phyloP scores from a whole-genome alignment of 2,113 vertebrate genomes.

The Hylia prasina region DNA sequence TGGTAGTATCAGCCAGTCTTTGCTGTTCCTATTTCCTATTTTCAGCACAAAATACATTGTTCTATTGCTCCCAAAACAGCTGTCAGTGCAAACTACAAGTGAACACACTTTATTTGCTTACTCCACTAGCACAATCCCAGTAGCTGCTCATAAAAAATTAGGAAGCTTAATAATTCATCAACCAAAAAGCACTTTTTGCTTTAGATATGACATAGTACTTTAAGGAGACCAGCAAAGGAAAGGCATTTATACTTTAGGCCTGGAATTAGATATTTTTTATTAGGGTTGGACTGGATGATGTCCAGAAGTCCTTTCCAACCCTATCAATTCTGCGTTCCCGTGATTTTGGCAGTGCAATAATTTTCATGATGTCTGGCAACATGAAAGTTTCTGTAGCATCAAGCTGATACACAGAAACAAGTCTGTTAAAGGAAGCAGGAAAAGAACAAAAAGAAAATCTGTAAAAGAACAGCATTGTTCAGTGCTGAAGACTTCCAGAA shows the following conservation, averaged over 20 bases:
- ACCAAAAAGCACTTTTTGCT: background rate
- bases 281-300: background rate
- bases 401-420: background rate
- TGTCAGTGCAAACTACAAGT: background rate
- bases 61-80: constrained; percentile 11
- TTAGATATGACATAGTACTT: background rate
- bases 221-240: background rate
- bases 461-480: background rate
- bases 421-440: background rate
- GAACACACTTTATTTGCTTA: constrained; percentile 5
- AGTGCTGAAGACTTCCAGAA: background rate
- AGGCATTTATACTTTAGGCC: background rate
- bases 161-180: constrained; percentile 33
- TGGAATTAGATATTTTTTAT: background rate
- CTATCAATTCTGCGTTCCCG: background rate
- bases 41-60: constrained; percentile 8
- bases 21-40: background rate
- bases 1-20: background rate
- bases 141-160: background rate
- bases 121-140: background rate
- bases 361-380: background rate
- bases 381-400: background rate
- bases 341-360: background rate
- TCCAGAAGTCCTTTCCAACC: background rate
- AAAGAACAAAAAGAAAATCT: background rate